Evolutionary conservation across 2,113 vertebrate genomes (phyloP), one percentile per base, ranked within the genome.

Genomic region (Aythya baeri): DNA sequence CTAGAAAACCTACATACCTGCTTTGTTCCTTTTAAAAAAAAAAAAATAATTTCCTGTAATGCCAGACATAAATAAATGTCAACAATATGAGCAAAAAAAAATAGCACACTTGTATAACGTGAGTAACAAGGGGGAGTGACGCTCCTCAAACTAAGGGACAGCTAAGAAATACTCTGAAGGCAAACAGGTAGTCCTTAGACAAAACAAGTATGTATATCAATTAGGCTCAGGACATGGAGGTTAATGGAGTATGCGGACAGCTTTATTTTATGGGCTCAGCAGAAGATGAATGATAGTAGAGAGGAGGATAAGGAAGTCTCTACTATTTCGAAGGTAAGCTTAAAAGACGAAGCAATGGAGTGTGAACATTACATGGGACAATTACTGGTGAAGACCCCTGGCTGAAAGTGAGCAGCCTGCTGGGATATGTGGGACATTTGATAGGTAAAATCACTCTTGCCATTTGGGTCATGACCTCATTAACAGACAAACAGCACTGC

Each of bases 191-290:
- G 70, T 27, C 50, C 79, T 91, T 83, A 83, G 75, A 78, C 62
- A 74, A 83, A 96, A 81, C 66, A 74, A 52, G 76, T 54, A 78
- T 21, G 75, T 59, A 15, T 93, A 88, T 32, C 16, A 25, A 36
- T 55, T 78, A 84, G 71, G 79, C 44, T 76, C 38, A 86, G 88
- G 72, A 97, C 78, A 81, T 9, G 26, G 67, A 96, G 50, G 54
- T 96, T 97, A 98, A 97, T 96, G 90, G 92, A 96, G 83, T 89
- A 96, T 88, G 87, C 87, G 88, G 84, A 94, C 4, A 71, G 59
- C 67, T 94, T 82, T 97, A 75, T 84, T 98, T 97, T 96, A 97
- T 82, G 62, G 66, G 62, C 57, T 61, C 49, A 55, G 4, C 41
- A 25, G 61, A 95, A 97, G 88, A 97, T 17, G 70, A 82, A 94